Conservation (phyloP, 2,113 vertebrate genomes). For the Nicator chloris region DNA sequence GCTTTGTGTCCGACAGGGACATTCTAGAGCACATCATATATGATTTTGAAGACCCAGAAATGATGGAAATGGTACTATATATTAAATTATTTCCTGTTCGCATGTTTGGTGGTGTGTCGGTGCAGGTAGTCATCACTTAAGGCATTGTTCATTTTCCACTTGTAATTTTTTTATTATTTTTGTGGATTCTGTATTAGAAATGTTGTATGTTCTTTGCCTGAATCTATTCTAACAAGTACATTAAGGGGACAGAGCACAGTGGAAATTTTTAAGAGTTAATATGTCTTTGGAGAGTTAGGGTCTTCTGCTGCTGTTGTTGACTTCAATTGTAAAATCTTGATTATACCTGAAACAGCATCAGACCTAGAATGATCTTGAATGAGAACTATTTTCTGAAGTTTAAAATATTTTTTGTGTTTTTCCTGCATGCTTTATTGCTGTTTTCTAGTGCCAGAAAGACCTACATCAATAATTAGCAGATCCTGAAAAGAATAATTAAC, state of each 20-base stretch:
- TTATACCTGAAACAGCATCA: not conserved
- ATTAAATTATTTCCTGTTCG: not conserved
- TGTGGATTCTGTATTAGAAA: not conserved
- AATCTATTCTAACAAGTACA: not conserved
- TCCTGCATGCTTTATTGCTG: not conserved
- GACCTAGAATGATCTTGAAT: not conserved
- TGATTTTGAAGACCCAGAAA: conserved; percentile 98
- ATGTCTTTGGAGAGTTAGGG: not conserved
- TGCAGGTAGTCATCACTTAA: not conserved
- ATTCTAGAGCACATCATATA: conserved; percentile 99
- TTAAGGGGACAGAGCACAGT: not conserved
- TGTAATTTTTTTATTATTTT: not conserved
- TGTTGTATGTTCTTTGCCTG: not conserved
- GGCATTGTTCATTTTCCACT: not conserved
- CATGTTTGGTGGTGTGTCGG: not conserved
- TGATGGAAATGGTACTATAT: conserved; percentile 97
- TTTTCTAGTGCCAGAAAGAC: not conserved
- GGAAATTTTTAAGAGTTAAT: not conserved
- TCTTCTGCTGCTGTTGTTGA: not conserved
- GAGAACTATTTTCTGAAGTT: not conserved
- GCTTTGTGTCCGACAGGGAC: conserved; percentile 97
- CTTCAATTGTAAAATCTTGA: not conserved
- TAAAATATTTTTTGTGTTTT: not conserved
- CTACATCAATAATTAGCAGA: not conserved
- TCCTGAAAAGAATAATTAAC: not conserved